Evolutionary conservation across 37 sponge, comb jelly and placozoan genomes (phyloP).

Genomic region (Tethya wilhelma): DNA sequence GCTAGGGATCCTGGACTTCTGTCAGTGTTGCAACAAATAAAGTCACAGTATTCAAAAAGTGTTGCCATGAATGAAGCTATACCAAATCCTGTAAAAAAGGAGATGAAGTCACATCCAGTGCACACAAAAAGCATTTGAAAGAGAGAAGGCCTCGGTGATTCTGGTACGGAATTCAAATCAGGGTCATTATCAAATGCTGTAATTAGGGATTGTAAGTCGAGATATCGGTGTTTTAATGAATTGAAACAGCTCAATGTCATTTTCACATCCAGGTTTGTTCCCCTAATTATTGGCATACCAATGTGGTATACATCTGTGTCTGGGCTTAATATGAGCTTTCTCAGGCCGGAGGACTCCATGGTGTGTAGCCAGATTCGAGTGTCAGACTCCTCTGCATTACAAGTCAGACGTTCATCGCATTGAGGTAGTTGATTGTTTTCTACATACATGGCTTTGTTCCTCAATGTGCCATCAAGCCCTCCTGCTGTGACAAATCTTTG

Average conservation of each 20-base stretch:
- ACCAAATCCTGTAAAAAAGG: slow-evolving; percentile 26
- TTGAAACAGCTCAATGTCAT: neutral
- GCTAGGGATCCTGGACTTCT: neutral
- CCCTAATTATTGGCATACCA: slow-evolving; percentile 21
- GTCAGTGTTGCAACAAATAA: neutral
- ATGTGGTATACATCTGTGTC: too few relatives aligned
- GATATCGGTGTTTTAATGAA: neutral
- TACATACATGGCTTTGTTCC: neutral
- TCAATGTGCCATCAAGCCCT: neutral
- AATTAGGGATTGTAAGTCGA: neutral
- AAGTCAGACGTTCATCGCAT: neutral
- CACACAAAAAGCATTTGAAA: slow-evolving; percentile 10
- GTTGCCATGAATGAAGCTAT: slow-evolving; percentile 25
- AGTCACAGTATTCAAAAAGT: slow-evolving; percentile 5
- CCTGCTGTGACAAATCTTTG: slow-evolving; percentile 24
- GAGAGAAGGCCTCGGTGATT: neutral
- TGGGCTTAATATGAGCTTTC: too few relatives aligned
- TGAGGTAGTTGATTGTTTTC: neutral
- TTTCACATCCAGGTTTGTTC: neutral
- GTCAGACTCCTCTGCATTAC: slow-evolving; percentile 40
- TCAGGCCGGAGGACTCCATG: neutral
- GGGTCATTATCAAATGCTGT: slow-evolving; percentile 13
- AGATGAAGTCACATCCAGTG: slow-evolving; percentile 41
- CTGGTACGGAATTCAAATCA: slow-evolving; percentile 12
- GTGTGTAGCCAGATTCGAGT: slow-evolving; percentile 37